These are phyloP conservation scores for Plusia festucae DNA, from an alignment of 2,888 invertebrate genomes.

Conservation along the genomic window DNA sequence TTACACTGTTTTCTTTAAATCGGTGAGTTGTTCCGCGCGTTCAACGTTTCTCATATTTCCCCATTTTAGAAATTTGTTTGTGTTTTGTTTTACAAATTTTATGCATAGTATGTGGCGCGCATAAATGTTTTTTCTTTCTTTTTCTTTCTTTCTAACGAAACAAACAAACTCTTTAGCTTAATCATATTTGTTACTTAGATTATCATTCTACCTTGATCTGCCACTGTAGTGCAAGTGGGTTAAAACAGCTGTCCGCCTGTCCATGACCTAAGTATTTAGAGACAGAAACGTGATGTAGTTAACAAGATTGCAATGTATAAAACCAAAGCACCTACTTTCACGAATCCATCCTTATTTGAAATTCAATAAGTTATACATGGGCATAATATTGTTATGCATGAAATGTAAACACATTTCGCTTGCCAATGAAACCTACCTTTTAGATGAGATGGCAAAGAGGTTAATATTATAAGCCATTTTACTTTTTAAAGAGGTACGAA, in stretches of 20 bases:
- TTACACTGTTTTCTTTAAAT: too few relatives aligned
- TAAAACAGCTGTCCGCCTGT: neutral
- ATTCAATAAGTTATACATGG: conserved; percentile 33
- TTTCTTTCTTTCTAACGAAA: too few relatives aligned
- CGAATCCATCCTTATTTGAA: conserved; percentile 24
- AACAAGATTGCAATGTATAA: conserved; percentile 8
- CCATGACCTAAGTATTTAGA: too few relatives aligned
- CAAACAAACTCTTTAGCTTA: too few relatives aligned
- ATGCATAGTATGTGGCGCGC: too few relatives aligned
- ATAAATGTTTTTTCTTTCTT: too few relatives aligned
- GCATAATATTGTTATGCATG: conserved; percentile 23
- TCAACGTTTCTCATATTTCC: too few relatives aligned
- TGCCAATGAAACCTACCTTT: conserved; percentile 17
- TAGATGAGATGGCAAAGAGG: conserved; percentile 35
- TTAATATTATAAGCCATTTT: conserved; percentile 17
- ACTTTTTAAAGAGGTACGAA: conserved; percentile 16
- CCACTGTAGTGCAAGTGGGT: neutral
- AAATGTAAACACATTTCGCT: conserved; percentile 12
- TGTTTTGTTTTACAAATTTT: too few relatives aligned
- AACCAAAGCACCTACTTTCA: conserved; percentile 23
- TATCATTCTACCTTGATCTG: neutral
- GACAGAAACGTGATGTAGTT: too few relatives aligned
- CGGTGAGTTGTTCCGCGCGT: too few relatives aligned
- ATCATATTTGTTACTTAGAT: too few relatives aligned
- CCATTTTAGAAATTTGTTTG: too few relatives aligned